These are phyloP conservation scores for Poeciliopsis presidionis DNA, from an alignment of 2,797 vertebrate genomes.

Conservation along the genomic window DNA sequence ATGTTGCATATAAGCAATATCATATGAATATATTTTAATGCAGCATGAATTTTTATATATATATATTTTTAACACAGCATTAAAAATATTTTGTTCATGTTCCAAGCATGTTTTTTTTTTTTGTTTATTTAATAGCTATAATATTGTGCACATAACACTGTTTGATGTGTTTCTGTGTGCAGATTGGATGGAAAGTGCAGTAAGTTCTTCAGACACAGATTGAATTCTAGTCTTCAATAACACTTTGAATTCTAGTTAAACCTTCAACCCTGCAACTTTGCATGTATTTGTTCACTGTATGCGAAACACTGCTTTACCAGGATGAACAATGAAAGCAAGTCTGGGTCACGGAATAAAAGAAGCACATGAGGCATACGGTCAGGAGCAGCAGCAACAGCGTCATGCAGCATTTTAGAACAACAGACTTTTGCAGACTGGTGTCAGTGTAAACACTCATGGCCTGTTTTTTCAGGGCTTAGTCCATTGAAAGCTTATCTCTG, in stretches of 20 bases:
- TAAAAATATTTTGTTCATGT: not conserved
- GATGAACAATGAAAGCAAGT: not conserved
- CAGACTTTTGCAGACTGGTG: slow-evolving; percentile 63
- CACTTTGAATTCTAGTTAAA: not conserved
- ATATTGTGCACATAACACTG: not conserved
- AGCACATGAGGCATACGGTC: not conserved
- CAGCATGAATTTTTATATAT: no score
- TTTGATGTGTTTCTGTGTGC: not conserved
- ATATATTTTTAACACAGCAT: no score
- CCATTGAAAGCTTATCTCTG: slow-evolving; percentile 67
- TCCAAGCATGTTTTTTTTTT: not conserved
- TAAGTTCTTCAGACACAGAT: not conserved
- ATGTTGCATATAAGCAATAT: no score
- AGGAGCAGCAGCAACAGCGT: slow-evolving; percentile 6
- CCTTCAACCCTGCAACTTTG: not conserved
- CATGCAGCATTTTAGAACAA: slow-evolving; percentile 62
- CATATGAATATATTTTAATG: no score
- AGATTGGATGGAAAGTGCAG: not conserved
- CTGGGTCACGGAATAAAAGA: not conserved
- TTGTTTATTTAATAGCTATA: not conserved
- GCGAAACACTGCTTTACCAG: not conserved
- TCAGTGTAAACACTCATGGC: slow-evolving; percentile 60
- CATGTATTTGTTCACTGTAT: not conserved
- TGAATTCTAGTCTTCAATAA: not conserved
- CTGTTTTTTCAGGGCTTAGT: slow-evolving; percentile 65